phyloP scores from a whole-genome alignment of 2,113 vertebrate genomes.

The Isichthys henryi region DNA sequence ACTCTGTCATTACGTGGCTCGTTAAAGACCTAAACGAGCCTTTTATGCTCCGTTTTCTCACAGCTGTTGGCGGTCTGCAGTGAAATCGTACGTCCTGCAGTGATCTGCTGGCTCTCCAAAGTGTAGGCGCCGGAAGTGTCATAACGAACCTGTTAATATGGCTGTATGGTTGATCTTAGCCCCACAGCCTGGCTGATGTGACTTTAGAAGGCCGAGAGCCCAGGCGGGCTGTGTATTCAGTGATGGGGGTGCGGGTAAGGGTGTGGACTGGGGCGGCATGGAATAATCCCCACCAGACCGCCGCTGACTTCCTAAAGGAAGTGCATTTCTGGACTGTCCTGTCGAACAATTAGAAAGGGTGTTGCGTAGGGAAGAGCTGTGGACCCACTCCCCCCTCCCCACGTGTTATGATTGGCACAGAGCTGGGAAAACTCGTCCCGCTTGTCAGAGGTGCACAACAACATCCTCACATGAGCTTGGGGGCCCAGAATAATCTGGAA shows the following conservation, averaged over 20 bases:
- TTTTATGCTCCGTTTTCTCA: conserved; percentile 66
- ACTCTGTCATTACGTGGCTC: conserved; percentile 64
- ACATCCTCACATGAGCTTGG: conserved; percentile 77
- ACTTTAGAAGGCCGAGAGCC: neutral
- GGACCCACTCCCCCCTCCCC: conserved; percentile 44
- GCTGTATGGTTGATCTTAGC: neutral
- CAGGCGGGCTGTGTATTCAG: neutral
- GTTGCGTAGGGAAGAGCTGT: conserved; percentile 69
- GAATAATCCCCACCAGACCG: conserved; percentile 71
- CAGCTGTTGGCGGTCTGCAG: conserved; percentile 65
- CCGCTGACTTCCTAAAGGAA: conserved; percentile 89
- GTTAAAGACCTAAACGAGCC: conserved; percentile 76
- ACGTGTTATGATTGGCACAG: conserved; percentile 76
- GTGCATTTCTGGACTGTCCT: conserved; percentile 60
- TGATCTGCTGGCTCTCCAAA: conserved; percentile 50
- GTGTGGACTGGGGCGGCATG: conserved; percentile 66
- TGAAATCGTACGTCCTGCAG: conserved; percentile 59
- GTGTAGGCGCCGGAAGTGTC: conserved; percentile 52
- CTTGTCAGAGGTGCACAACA: conserved; percentile 62
- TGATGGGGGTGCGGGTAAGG: conserved; percentile 49
- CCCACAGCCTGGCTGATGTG: neutral
- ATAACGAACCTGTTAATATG: conserved; percentile 28
- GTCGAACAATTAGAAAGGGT: conserved; percentile 60
- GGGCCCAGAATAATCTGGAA: conserved; percentile 56
- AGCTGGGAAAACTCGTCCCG: conserved; percentile 52